phyloP scores from a whole-genome alignment of 2,888 invertebrate species.

The Acanthosepion esculentum region DNA sequence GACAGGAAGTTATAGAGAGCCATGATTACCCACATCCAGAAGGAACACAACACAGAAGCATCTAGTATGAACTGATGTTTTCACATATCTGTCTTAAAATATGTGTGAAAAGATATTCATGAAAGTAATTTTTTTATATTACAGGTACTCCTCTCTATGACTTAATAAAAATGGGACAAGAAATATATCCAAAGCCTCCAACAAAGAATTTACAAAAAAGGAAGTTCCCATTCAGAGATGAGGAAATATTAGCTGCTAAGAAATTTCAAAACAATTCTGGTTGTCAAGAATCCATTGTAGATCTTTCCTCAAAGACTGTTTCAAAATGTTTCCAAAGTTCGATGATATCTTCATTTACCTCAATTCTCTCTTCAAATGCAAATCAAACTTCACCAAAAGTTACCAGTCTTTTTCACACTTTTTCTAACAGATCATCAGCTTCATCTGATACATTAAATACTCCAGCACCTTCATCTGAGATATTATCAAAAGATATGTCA shows the following conservation, averaged over 20 bases:
- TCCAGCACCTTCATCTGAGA: not conserved
- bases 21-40: too few species aligned
- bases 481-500: not conserved
- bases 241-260: not conserved
- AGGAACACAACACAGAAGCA: too few species aligned
- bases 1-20: too few species aligned
- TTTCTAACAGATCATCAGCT: not conserved
- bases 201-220: not conserved
- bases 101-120: too few species aligned
- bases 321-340: not conserved
- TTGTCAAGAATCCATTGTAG: not conserved
- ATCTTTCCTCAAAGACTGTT: not conserved
- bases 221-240: not conserved
- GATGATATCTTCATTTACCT: not conserved
- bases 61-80: too few species aligned
- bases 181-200: not conserved
- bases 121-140: not conserved
- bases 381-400: not conserved
- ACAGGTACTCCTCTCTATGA: not conserved
- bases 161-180: not conserved
- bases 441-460: not conserved
- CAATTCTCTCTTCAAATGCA: not conserved
- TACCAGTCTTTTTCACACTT: not conserved
- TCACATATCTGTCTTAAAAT: too few species aligned
- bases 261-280: not conserved